phyloP scores from a whole-genome alignment of 2,797 vertebrate species.

The Botia kubotai region DNA sequence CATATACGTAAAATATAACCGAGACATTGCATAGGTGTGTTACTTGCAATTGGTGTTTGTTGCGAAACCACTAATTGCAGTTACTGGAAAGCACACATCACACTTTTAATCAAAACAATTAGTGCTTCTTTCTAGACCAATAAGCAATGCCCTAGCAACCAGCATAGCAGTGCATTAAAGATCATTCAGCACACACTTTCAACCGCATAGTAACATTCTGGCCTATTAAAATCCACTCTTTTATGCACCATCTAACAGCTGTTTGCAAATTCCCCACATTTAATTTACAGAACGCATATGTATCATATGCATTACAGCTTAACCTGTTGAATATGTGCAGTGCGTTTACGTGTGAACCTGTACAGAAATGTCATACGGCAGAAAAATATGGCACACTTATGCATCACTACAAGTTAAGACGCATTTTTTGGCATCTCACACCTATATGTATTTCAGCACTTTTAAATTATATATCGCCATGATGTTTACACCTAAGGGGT shows the following conservation, averaged over 20 bases:
- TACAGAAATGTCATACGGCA: background rate
- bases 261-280: background rate
- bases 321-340: too few relatives aligned
- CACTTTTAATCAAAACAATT: slow-evolving; percentile 32
- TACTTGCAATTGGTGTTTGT: background rate
- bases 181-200: too few relatives aligned
- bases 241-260: background rate
- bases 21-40: background rate
- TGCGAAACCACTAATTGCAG: background rate
- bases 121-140: background rate
- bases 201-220: too few relatives aligned
- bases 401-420: background rate
- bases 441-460: background rate
- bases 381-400: background rate
- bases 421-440: background rate
- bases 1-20: background rate
- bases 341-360: too few relatives aligned
- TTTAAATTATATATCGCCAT: background rate
- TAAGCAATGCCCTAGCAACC: background rate
- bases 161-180: background rate
- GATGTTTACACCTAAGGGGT: background rate
- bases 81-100: background rate
- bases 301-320: too few relatives aligned
- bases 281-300: background rate
- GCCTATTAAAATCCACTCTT: too few relatives aligned